Conservation (phyloP, 2,797 vertebrate species). For the Labroides dimidiatus region DNA sequence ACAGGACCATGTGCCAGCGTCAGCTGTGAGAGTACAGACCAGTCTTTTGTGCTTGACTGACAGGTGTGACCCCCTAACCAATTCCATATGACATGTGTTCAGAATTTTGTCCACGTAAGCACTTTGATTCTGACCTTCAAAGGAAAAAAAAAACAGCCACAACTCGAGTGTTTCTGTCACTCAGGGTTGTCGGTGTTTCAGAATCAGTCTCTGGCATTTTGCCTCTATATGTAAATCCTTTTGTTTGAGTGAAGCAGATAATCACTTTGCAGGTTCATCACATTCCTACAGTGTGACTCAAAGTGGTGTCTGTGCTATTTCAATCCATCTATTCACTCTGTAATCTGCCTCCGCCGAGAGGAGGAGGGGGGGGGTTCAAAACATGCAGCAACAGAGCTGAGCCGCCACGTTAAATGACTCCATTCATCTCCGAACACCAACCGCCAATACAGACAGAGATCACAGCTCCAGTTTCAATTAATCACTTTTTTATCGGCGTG, state of each 20-base stretch:
- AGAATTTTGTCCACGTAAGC: conserved; percentile 41
- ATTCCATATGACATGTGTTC: conserved; percentile 45
- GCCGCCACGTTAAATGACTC: conserved; percentile 19
- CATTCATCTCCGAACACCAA: conserved; percentile 22
- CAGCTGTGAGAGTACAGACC: conserved; percentile 71
- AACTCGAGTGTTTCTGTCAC: conserved; percentile 34
- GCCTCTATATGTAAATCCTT: conserved; percentile 23
- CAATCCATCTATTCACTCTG: conserved; percentile 71
- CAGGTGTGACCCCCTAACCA: conserved; percentile 72
- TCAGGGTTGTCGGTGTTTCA: conserved; percentile 21
- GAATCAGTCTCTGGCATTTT: background rate
- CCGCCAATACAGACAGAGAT: conserved; percentile 15
- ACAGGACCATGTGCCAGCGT: conserved; percentile 65
- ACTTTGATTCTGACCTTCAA: conserved; percentile 57
- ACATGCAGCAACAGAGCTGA: conserved; percentile 38
- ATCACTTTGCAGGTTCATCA: conserved; percentile 82
- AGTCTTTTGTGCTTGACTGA: conserved; percentile 73
- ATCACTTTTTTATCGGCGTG: background rate
- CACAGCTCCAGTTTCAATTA: background rate
- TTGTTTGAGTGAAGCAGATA: conserved; percentile 40
- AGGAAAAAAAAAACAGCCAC: conserved; percentile 14
- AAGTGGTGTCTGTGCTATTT: conserved; percentile 68
- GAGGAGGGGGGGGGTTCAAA: no score
- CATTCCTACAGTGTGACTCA: conserved; percentile 81
- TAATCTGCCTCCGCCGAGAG: conserved; percentile 68